Conservation (phyloP, 1,140 invertebrate genomes). For the Probaryconus sp. region DNA sequence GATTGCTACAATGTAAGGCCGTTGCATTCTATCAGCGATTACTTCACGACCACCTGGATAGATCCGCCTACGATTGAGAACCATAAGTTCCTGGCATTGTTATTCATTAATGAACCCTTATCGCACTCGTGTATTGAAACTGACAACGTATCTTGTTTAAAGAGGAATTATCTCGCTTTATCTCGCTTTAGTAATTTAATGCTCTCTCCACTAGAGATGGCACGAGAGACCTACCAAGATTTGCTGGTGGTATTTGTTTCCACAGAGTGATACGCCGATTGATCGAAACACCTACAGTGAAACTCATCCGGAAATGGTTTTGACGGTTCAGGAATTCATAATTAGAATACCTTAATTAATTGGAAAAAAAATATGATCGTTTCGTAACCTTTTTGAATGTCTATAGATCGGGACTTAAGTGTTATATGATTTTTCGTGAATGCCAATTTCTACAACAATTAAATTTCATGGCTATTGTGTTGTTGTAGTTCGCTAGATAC, state of each 20-base stretch:
- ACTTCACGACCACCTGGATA: conserved; percentile 53
- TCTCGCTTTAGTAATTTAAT: conserved; percentile 22
- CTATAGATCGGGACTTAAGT: too few species aligned
- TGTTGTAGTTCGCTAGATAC: too few species aligned
- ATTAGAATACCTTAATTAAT: too few species aligned
- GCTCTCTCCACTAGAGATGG: neutral
- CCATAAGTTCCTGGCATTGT: conserved; percentile 51
- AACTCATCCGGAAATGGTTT: too few species aligned
- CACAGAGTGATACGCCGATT: conserved; percentile 1
- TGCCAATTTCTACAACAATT: too few species aligned
- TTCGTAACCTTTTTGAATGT: too few species aligned
- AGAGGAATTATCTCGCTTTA: conserved; percentile 41
- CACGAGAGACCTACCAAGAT: conserved; percentile 9
- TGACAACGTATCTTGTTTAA: conserved; percentile 48
- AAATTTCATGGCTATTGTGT: too few species aligned
- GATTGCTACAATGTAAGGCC: conserved; percentile 40
- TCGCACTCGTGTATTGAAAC: conserved; percentile 38
- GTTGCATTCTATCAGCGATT: conserved; percentile 57
- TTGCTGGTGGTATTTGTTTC: conserved; percentile 16
- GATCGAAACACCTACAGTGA: conserved; percentile 12
- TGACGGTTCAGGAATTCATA: too few species aligned
- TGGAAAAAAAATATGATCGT: too few species aligned
- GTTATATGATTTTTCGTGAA: too few species aligned
- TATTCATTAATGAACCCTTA: conserved; percentile 52
- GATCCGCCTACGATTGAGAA: conserved; percentile 46